Evolutionary conservation across 1,140 invertebrate species (phyloP).

Genomic region (Neodiprion lecontei): DNA sequence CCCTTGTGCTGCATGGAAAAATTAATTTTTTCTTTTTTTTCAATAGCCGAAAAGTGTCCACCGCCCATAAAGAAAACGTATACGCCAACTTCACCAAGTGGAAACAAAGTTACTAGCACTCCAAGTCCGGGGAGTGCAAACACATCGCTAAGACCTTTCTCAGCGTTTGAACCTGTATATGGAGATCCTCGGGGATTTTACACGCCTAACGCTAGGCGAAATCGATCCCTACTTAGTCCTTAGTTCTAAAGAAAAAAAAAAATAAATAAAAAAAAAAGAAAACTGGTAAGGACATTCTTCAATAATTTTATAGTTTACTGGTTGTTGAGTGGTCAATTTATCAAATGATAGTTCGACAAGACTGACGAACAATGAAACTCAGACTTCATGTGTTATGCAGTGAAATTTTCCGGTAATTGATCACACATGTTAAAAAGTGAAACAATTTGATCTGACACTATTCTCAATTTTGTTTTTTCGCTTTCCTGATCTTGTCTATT

Average conservation of each 20-base stretch:
- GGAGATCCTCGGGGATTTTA: constrained; percentile 54
- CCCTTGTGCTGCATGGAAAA: constrained; percentile 7
- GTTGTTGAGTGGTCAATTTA: background rate
- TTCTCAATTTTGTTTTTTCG: no score
- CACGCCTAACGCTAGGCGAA: constrained; percentile 48
- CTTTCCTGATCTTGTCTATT: no score
- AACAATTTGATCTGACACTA: no score
- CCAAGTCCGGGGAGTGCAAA: constrained; percentile 36
- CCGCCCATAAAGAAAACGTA: constrained; percentile 46
- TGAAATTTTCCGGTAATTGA: no score
- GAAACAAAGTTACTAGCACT: constrained; percentile 29
- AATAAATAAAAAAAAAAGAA: no score
- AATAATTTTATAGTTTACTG: background rate
- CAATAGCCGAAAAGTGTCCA: constrained; percentile 54
- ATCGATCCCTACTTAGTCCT: constrained; percentile 34
- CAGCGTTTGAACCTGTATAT: constrained; percentile 52
- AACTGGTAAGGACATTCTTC: background rate
- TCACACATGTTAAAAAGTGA: no score
- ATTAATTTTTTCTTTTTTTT: constrained; percentile 18
- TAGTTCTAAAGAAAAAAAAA: background rate
- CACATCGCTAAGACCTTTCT: constrained; percentile 50
- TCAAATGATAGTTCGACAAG: background rate
- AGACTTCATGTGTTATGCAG: no score
- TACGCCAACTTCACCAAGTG: constrained; percentile 25
- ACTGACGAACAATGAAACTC: background rate